Evolutionary conservation across 2,888 invertebrate species (phyloP).

Genomic region (Steromphala cineraria): DNA sequence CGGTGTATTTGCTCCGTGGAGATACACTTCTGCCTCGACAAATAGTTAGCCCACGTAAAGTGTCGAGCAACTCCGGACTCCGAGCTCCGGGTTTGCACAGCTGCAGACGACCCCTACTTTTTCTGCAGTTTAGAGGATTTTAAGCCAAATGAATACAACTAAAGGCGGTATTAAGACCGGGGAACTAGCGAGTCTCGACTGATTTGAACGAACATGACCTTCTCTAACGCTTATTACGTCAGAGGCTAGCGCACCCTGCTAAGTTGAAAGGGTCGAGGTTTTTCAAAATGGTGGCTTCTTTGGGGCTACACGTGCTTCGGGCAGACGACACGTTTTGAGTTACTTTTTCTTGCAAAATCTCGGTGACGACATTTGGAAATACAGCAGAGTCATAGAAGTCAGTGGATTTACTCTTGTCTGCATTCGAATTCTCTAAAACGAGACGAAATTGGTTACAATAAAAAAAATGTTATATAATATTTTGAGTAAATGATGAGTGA

Average conservation of each 20-base stretch:
- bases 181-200: background rate
- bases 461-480: too few species aligned
- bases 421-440: too few species aligned
- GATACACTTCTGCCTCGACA: background rate
- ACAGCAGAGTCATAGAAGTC: too few species aligned
- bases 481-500: too few species aligned
- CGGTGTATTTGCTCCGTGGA: background rate
- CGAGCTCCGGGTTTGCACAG: background rate
- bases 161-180: background rate
- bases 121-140: background rate
- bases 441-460: too few species aligned
- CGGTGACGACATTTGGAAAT: too few species aligned
- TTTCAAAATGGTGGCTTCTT: background rate
- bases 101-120: background rate
- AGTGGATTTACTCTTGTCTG: too few species aligned
- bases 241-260: background rate
- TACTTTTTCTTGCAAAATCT: background rate
- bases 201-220: background rate
- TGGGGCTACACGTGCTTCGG: background rate
- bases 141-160: background rate
- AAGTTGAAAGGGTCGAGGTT: too few species aligned
- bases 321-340: background rate
- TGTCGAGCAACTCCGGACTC: background rate
- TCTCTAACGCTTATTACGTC: background rate
- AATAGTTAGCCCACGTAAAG: background rate